Percentiles rank a stretch among this genome's conserved stretches.
Conservation (phyloP, 2,797 vertebrate genomes). For the Sebastiscus tertius region DNA sequence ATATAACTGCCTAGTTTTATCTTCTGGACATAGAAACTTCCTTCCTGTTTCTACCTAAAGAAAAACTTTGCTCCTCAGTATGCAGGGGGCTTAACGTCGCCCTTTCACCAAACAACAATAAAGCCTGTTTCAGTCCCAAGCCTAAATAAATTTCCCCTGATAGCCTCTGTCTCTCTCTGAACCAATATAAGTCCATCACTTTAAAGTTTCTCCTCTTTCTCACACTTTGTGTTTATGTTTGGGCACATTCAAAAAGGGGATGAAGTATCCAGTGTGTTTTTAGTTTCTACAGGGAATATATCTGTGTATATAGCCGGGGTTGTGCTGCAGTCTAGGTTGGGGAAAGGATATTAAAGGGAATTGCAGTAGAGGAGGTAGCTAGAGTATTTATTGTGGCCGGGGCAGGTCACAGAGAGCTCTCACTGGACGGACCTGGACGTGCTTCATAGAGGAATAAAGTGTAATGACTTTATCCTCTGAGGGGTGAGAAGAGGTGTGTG, state of each 20-base stretch:
- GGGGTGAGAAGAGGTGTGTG: constrained; percentile 29
- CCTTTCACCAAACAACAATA: constrained; percentile 44
- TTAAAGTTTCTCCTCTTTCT: constrained; percentile 39
- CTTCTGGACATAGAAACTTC: neutral
- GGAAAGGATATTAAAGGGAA: constrained; percentile 49
- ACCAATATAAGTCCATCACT: constrained; percentile 46
- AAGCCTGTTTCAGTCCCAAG: constrained; percentile 27
- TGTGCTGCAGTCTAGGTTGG: constrained; percentile 23
- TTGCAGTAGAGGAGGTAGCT: neutral
- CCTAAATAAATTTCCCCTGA: constrained; percentile 56
- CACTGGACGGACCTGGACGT: constrained; percentile 17
- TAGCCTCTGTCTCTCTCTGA: constrained; percentile 39
- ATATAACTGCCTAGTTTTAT: neutral
- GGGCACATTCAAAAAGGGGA: constrained; percentile 2
- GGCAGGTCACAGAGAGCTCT: constrained; percentile 32
- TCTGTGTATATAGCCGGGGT: neutral
- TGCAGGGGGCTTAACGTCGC: constrained; percentile 19
- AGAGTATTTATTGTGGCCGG: constrained; percentile 42
- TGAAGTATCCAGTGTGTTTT: neutral
- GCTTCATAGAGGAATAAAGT: constrained; percentile 56
- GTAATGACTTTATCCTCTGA: constrained; percentile 55
- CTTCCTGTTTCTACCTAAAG: neutral
- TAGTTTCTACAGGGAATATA: neutral
- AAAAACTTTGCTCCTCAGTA: constrained; percentile 11
- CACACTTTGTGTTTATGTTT: constrained; percentile 2